These are phyloP conservation scores for Sebastes minor DNA, from an alignment of 2,797 vertebrate species.

Conservation along the genomic window DNA sequence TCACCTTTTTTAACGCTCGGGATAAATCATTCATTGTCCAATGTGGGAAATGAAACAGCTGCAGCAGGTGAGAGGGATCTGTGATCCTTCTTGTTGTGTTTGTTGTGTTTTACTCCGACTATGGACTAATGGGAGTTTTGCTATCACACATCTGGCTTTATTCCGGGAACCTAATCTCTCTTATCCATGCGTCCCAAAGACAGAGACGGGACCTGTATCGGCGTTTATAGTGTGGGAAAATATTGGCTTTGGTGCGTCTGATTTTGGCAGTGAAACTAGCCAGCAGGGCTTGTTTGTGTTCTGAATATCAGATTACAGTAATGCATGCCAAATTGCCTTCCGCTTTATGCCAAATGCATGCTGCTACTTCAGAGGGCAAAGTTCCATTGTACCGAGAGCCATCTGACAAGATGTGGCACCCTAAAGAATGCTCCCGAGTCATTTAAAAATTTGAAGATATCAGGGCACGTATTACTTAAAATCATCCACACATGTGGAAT, in stretches of 20 bases:
- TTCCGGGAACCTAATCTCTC: not conserved
- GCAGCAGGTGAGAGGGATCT: constrained; percentile 8
- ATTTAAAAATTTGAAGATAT: not conserved
- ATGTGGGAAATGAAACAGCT: not conserved
- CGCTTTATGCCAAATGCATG: constrained; percentile 62
- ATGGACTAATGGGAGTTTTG: not conserved
- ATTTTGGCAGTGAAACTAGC: constrained; percentile 59
- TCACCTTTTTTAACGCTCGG: constrained; percentile 34
- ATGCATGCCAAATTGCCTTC: constrained; percentile 64
- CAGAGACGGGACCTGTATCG: constrained; percentile 20
- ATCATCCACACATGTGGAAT: not conserved
- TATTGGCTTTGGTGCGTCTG: constrained; percentile 45
- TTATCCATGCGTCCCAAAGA: constrained; percentile 2
- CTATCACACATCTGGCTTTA: constrained; percentile 13
- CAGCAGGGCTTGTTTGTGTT: constrained; percentile 75
- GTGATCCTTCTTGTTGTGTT: not conserved
- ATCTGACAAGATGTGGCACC: constrained; percentile 44
- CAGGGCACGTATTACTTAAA: not conserved
- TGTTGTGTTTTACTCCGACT: not conserved
- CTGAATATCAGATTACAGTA: constrained; percentile 67
- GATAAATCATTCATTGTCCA: constrained; percentile 30
- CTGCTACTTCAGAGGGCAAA: constrained; percentile 60
- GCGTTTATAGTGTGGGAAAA: constrained; percentile 29
- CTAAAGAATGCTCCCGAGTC: not conserved
- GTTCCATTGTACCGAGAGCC: constrained; percentile 50